phyloP scores from a whole-genome alignment of 2,113 vertebrate genomes.

The Ctenomys sociabilis region DNA sequence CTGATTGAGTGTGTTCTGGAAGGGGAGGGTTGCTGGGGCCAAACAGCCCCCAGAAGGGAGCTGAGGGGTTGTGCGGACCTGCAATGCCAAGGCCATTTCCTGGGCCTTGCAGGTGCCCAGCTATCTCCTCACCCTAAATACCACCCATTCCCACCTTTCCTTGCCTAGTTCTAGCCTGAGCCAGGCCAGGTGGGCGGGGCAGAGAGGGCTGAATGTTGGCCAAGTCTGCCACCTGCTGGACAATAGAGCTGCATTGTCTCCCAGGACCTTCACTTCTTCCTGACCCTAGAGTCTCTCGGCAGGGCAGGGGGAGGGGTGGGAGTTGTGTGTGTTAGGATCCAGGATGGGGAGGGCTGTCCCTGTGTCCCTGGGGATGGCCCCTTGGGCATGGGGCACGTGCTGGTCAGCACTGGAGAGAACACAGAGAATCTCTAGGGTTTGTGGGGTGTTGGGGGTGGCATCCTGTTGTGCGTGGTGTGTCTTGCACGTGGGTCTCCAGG shows the following conservation, averaged over 20 bases:
- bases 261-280: background rate
- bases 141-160: background rate
- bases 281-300: background rate
- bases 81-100: background rate
- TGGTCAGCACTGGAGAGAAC: background rate
- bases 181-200: background rate
- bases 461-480: no score
- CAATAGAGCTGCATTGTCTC: background rate
- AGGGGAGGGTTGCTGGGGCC: background rate
- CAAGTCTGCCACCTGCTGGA: slow-evolving; percentile 79
- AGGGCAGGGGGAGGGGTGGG: no score
- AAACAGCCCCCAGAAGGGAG: background rate
- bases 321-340: no score
- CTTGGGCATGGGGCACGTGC: fast-evolving
- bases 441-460: background rate
- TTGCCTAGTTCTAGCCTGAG: background rate
- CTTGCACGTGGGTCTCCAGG: background rate
- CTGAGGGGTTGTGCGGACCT: background rate
- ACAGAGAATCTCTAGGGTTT: background rate
- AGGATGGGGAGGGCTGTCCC: background rate
- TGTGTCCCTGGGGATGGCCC: background rate
- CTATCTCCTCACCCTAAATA: background rate
- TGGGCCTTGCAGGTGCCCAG: no score
- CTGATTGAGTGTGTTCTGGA: no score
- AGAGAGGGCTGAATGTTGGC: background rate